These are phyloP conservation scores for Streblospio benedicti DNA, from an alignment of 1,140 invertebrate genomes.

Conservation along the genomic window DNA sequence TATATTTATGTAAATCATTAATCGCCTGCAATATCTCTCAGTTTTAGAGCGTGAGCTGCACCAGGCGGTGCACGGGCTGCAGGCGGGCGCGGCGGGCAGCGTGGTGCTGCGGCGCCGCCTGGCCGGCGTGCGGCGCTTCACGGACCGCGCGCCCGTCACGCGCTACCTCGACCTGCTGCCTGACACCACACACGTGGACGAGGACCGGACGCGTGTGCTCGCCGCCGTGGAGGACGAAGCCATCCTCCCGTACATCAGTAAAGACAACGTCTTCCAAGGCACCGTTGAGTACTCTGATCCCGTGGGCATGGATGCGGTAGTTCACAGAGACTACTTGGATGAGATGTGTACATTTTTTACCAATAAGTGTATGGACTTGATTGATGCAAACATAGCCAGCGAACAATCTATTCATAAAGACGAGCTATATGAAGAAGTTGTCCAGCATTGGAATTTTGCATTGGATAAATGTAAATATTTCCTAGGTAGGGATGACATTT, in stretches of 20 bases:
- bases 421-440: background rate
- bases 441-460: constrained; percentile 27
- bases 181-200: background rate
- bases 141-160: background rate
- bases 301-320: background rate
- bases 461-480: constrained; percentile 1
- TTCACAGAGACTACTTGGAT: background rate
- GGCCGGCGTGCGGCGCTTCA: background rate
- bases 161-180: background rate
- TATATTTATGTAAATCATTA: too few species aligned
- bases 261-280: background rate
- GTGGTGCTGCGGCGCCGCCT: background rate
- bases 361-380: background rate
- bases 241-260: background rate
- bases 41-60: too few species aligned
- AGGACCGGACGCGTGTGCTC: background rate
- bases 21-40: too few species aligned
- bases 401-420: background rate
- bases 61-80: too few species aligned
- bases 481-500: constrained; percentile 52
- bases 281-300: background rate
- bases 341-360: background rate
- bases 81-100: background rate
- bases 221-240: background rate
- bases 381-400: background rate